phyloP scores from a whole-genome alignment of 1,140 invertebrate genomes.

The Holcopasites calliopsidis region DNA sequence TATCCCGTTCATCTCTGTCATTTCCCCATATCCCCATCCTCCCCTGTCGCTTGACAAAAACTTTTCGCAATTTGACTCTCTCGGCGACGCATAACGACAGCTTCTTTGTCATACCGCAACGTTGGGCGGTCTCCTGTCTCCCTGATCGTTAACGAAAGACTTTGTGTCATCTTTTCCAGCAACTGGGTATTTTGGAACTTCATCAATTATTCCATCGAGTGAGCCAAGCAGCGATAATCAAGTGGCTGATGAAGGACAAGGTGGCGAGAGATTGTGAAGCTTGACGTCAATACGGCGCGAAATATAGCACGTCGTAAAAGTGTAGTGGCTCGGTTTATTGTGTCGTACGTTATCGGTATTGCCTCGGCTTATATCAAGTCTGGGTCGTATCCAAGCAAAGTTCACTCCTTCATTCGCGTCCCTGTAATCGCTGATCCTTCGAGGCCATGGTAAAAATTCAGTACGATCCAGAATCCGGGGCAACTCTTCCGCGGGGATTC shows the following conservation, averaged over 20 bases:
- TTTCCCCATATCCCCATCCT: not conserved
- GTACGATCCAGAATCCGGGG: not conserved
- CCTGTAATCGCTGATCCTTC: not conserved
- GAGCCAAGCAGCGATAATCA: too few relatives aligned
- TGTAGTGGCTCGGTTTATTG: constrained; percentile 13
- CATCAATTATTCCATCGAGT: too few relatives aligned
- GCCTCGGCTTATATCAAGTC: constrained; percentile 6
- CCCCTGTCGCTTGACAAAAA: not conserved
- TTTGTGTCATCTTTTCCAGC: too few relatives aligned
- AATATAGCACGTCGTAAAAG: constrained; percentile 18
- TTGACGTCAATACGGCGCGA: not conserved
- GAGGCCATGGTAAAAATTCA: not conserved
- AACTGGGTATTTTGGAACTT: too few relatives aligned
- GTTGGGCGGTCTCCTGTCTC: too few relatives aligned
- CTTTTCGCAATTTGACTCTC: too few relatives aligned
- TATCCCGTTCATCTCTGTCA: not conserved
- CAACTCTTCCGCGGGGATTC: not conserved
- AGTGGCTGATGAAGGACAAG: not conserved
- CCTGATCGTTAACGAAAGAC: too few relatives aligned
- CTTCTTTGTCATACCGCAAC: too few relatives aligned
- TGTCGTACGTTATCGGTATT: constrained; percentile 19
- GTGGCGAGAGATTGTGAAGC: not conserved
- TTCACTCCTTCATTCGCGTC: not conserved
- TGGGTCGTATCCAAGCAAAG: not conserved
- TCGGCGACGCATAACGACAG: too few relatives aligned